Conservation (phyloP, 2,113 vertebrate species). For the Larimichthys crocea region DNA sequence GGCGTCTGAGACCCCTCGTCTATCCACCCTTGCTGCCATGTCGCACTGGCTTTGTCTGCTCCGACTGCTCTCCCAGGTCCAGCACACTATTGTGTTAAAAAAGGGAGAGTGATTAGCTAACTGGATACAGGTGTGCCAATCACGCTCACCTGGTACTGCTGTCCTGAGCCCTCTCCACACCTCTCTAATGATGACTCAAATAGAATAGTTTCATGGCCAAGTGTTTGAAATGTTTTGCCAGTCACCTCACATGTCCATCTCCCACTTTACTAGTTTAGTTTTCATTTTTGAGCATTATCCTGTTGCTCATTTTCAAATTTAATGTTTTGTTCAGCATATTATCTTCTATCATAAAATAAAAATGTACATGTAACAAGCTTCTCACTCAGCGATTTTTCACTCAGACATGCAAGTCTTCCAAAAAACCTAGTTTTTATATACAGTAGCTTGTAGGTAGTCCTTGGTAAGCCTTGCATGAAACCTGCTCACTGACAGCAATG, state of each 20-base stretch:
- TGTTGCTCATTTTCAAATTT: background rate
- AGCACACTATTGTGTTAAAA: no score
- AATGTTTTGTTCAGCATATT: background rate
- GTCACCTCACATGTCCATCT: background rate
- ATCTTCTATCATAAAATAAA: background rate
- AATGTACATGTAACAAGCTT: background rate
- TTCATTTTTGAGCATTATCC: background rate
- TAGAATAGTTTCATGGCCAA: background rate
- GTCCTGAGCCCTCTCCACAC: no score
- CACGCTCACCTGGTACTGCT: no score
- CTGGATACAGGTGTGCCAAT: no score
- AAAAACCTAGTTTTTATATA: background rate
- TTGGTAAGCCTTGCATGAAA: conserved; percentile 9
- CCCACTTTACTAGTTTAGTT: background rate
- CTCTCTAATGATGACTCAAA: background rate
- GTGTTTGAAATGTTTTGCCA: no score
- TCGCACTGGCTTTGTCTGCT: no score
- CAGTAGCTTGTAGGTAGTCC: background rate
- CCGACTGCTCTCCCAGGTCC: no score
- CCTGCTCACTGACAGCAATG: conserved; percentile 70
- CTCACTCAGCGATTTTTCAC: background rate
- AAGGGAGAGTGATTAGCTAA: no score
- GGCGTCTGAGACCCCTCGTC: no score
- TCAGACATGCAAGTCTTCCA: background rate
- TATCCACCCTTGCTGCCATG: no score